These are phyloP conservation scores for Pheosia tremula DNA, from an alignment of 2,888 invertebrate genomes.

Conservation along the genomic window DNA sequence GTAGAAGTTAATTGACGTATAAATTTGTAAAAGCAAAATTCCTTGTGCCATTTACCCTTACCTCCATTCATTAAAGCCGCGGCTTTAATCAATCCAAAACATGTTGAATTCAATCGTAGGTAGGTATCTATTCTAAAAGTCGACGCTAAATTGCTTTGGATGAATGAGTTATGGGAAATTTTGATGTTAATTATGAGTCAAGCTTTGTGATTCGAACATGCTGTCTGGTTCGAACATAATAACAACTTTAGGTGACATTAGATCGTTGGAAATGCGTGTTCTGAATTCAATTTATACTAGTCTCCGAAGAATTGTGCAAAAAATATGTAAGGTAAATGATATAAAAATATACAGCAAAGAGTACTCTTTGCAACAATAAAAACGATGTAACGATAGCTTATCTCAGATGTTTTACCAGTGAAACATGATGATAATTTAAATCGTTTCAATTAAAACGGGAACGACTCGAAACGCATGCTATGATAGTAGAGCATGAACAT, in stretches of 20 bases:
- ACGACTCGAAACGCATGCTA: too few species aligned
- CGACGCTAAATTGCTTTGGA: slow-evolving; percentile 14
- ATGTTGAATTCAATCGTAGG: background rate
- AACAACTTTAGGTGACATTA: background rate
- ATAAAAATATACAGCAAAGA: background rate
- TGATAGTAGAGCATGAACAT: too few species aligned
- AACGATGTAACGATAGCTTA: too few species aligned
- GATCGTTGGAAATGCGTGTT: background rate
- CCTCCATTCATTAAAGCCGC: slow-evolving; percentile 6
- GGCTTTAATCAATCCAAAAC: slow-evolving; percentile 6
- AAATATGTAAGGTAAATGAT: too few species aligned
- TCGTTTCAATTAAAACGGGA: too few species aligned
- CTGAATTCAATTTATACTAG: background rate
- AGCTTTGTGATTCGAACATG: background rate
- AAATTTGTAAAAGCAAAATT: slow-evolving; percentile 5
- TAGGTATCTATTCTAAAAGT: slow-evolving; percentile 2
- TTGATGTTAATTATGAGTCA: slow-evolving; percentile 1
- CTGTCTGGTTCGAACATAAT: background rate
- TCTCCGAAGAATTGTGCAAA: too few species aligned
- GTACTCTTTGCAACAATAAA: background rate
- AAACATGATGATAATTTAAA: too few species aligned
- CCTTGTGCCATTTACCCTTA: slow-evolving; percentile 8
- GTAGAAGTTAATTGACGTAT: slow-evolving; percentile 4
- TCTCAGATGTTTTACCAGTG: too few species aligned
- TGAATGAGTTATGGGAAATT: slow-evolving; percentile 14